A percentile compares a stretch with the other conserved stretches of the same genome.
Evolutionary conservation across 2,888 invertebrate genomes (phyloP).

Genomic region (Ernsta delagoae): DNA sequence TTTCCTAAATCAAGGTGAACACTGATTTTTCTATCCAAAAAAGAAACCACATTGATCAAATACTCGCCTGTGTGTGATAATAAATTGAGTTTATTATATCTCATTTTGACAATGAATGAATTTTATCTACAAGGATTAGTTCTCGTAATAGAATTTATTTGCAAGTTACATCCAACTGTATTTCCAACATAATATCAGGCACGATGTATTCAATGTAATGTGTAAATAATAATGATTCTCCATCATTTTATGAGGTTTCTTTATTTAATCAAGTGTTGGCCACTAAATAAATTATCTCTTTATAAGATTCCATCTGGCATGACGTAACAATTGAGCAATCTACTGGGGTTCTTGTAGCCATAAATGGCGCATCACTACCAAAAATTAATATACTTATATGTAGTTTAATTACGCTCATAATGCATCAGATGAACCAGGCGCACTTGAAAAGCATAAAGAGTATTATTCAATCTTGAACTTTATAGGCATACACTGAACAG

Average conservation of each 20-base stretch:
- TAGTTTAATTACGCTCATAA: not conserved
- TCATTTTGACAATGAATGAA: too few relatives aligned
- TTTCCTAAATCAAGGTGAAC: not conserved
- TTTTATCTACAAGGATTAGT: not conserved
- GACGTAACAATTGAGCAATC: not conserved
- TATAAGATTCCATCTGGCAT: not conserved
- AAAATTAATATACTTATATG: not conserved
- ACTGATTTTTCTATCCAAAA: not conserved
- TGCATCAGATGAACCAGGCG: not conserved
- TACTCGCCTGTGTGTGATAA: too few relatives aligned
- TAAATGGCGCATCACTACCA: not conserved
- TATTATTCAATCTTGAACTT: conserved; percentile 3
- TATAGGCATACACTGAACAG: not conserved
- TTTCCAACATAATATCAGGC: too few relatives aligned
- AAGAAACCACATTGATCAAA: too few relatives aligned
- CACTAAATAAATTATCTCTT: not conserved
- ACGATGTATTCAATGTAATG: too few relatives aligned
- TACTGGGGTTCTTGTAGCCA: not conserved
- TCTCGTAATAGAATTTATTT: too few relatives aligned
- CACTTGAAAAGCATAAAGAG: conserved; percentile 2
- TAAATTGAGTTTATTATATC: not conserved
- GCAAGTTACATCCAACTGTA: too few relatives aligned
- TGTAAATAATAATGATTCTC: too few relatives aligned
- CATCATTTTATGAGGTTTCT: not conserved
- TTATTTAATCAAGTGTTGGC: not conserved